These are phyloP conservation scores for Nyctibius bracteatus DNA, from an alignment of 2,113 vertebrate genomes.

Conservation along the genomic window DNA sequence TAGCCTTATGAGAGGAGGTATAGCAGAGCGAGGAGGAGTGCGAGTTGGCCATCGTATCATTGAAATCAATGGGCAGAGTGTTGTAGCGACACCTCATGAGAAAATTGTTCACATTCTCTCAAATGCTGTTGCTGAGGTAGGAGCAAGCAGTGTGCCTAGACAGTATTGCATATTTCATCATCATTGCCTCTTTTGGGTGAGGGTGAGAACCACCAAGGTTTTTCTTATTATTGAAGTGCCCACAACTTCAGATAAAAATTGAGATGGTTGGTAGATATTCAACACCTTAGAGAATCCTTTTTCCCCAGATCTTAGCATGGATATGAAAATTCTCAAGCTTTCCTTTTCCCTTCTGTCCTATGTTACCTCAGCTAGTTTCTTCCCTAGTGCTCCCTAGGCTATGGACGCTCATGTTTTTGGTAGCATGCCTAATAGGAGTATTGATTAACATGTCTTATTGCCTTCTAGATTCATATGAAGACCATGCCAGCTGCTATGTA, in stretches of 20 bases:
- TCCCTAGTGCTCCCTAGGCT: neutral
- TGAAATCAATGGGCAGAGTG: slow-evolving; percentile 91
- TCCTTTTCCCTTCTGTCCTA: neutral
- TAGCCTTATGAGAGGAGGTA: slow-evolving; percentile 93
- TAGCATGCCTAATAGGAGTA: neutral
- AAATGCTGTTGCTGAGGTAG: slow-evolving; percentile 89
- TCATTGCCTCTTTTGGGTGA: neutral
- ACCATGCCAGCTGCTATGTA: slow-evolving; percentile 96
- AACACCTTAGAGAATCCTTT: neutral
- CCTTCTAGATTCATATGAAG: slow-evolving; percentile 90
- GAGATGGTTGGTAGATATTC: neutral
- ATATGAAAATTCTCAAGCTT: neutral
- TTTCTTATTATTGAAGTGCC: neutral
- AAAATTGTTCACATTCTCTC: slow-evolving; percentile 92
- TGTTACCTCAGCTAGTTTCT: neutral
- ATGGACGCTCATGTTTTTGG: neutral
- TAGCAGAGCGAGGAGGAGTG: slow-evolving; percentile 88
- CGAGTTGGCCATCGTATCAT: slow-evolving; percentile 93
- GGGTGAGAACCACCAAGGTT: neutral
- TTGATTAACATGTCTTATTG: neutral
- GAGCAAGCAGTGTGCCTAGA: neutral
- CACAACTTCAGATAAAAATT: neutral
- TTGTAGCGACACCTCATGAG: slow-evolving; percentile 90
- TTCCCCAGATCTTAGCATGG: neutral
- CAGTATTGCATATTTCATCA: neutral